phyloP scores from a whole-genome alignment of 2,888 invertebrate species.

The Hartigia nigra region DNA sequence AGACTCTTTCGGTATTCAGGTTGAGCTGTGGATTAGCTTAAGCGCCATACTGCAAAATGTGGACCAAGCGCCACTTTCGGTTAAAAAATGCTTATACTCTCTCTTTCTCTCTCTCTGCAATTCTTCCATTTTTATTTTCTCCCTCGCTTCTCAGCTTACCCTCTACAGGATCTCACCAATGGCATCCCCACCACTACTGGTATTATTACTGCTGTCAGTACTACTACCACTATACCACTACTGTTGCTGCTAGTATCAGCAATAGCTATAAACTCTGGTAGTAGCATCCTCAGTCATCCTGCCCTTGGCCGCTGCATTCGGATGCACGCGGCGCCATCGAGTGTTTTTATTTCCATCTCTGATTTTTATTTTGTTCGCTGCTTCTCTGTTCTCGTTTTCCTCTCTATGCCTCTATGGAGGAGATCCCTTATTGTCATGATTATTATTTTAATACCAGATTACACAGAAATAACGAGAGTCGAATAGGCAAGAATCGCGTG shows the following conservation, averaged over 20 bases:
- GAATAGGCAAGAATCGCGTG: too few relatives aligned
- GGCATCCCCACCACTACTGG: too few relatives aligned
- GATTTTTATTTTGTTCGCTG: constrained; percentile 4
- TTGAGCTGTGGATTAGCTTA: too few relatives aligned
- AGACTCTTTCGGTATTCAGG: too few relatives aligned
- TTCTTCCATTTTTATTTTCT: background rate
- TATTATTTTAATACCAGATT: constrained; percentile 21
- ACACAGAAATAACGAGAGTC: constrained; percentile 5
- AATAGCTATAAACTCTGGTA: background rate
- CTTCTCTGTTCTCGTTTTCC: constrained; percentile 2
- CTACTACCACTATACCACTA: background rate
- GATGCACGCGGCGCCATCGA: constrained; percentile 1
- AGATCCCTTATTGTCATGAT: constrained; percentile 6
- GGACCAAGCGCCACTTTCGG: too few relatives aligned
- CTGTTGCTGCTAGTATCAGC: background rate
- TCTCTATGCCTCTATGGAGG: background rate
- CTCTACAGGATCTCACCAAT: background rate
- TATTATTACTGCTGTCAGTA: background rate
- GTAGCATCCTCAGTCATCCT: too few relatives aligned
- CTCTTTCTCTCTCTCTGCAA: background rate
- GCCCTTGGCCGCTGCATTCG: background rate
- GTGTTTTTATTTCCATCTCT: constrained; percentile 2
- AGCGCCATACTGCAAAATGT: too few relatives aligned
- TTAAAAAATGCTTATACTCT: background rate
- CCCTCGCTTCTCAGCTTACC: background rate